Evolutionary conservation across 2,888 invertebrate genomes (phyloP).

Genomic region (Pediacus dermestoides): DNA sequence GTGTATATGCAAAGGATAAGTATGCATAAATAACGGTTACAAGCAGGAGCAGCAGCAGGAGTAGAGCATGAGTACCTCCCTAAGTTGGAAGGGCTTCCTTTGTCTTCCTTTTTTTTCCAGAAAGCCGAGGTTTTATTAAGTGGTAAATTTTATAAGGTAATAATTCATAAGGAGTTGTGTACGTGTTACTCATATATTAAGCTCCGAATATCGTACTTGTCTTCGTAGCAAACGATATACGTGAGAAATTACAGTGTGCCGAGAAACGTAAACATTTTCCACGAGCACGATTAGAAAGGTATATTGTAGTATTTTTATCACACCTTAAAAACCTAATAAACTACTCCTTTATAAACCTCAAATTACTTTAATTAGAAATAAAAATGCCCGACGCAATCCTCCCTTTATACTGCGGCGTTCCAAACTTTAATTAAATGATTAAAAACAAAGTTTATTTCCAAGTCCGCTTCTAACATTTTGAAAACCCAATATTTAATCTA

Average conservation of each 20-base stretch:
- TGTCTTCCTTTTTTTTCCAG: constrained; percentile 4
- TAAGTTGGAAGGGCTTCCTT: too few relatives aligned
- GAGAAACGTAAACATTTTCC: constrained; percentile 31
- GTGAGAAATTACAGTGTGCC: constrained; percentile 40
- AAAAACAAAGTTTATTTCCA: too few relatives aligned
- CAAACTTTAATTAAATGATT: too few relatives aligned
- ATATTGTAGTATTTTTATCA: constrained; percentile 10
- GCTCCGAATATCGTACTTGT: constrained; percentile 34
- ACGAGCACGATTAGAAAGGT: constrained; percentile 12
- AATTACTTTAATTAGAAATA: constrained; percentile 11
- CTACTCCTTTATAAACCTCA: constrained; percentile 6
- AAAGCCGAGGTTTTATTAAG: constrained; percentile 27
- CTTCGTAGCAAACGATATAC: constrained; percentile 40
- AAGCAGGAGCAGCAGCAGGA: too few relatives aligned
- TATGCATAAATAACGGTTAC: too few relatives aligned
- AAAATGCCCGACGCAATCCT: too few relatives aligned
- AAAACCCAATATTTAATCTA: too few relatives aligned
- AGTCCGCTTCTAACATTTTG: too few relatives aligned
- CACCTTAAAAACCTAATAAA: constrained; percentile 8
- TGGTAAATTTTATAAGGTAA: constrained; percentile 36
- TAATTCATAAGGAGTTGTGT: constrained; percentile 36
- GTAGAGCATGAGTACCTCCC: too few relatives aligned
- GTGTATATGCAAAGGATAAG: too few relatives aligned
- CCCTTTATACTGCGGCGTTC: too few relatives aligned
- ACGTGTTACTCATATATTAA: constrained; percentile 36